Conservation (phyloP, 2,797 vertebrate species). For the Tauraco hartlaubi region DNA sequence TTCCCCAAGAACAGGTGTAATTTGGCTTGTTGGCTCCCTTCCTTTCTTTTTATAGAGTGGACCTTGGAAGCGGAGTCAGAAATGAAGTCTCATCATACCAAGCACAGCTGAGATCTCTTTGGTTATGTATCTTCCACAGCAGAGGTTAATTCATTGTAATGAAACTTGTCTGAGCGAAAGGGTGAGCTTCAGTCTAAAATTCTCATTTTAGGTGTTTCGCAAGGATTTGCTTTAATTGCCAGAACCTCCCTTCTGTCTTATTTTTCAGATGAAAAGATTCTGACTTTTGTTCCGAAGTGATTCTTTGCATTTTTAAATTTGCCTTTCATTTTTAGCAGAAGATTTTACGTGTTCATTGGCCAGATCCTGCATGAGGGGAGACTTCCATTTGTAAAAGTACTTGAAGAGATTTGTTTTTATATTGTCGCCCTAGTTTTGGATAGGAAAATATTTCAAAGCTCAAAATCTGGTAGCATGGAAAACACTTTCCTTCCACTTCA, state of each 20-base stretch:
- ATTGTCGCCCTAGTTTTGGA: constrained; percentile 39
- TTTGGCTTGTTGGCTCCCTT: not conserved
- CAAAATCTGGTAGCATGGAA: constrained; percentile 38
- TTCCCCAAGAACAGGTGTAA: not conserved
- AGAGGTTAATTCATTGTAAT: not conserved
- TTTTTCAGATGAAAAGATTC: not conserved
- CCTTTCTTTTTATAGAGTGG: not conserved
- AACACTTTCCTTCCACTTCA: constrained; percentile 40
- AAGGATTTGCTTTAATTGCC: not conserved
- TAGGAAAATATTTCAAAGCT: constrained; percentile 62
- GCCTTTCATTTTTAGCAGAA: not conserved
- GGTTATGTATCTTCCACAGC: not conserved
- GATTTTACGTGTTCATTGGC: not conserved
- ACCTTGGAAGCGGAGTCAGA: not conserved
- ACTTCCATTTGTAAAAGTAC: constrained; percentile 1
- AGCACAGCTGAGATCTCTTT: not conserved
- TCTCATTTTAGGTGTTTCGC: not conserved
- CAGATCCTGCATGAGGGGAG: not conserved
- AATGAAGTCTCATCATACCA: not conserved
- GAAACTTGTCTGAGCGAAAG: not conserved
- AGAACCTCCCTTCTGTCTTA: not conserved
- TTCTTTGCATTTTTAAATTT: not conserved
- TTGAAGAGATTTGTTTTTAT: constrained; percentile 26
- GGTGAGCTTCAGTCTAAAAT: not conserved
- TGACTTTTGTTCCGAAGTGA: not conserved